phyloP scores from a whole-genome alignment of 2,888 invertebrate genomes.

The Octonoba sinensis region DNA sequence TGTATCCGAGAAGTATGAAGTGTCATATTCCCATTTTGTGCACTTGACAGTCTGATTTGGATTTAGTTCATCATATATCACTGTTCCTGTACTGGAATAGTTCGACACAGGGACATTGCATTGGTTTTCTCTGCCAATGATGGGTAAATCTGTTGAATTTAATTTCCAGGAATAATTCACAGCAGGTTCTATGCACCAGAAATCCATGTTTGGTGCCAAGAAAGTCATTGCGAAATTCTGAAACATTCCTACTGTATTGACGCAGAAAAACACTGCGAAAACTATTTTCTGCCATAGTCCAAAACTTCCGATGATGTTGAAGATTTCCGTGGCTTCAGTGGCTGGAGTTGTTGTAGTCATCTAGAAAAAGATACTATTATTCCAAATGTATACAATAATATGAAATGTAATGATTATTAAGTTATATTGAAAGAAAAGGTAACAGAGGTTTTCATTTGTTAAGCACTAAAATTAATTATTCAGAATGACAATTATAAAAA shows the following conservation, averaged over 20 bases:
- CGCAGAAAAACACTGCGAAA: conserved; percentile 23
- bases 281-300: conserved; percentile 42
- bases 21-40: conserved; percentile 77
- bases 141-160: background rate
- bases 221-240: conserved; percentile 52
- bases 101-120: background rate
- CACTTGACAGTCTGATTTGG: conserved; percentile 70
- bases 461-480: no score
- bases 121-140: background rate
- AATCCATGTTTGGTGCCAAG: conserved; percentile 44
- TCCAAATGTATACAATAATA: background rate
- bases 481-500: no score
- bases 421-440: no score
- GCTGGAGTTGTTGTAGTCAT: background rate
- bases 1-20: conserved; percentile 76
- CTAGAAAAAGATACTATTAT: no score
- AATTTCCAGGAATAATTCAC: background rate
- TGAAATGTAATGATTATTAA: no score
- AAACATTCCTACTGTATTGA: conserved; percentile 36
- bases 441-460: no score
- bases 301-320: conserved; percentile 36
- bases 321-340: conserved; percentile 16
- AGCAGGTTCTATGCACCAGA: conserved; percentile 27
- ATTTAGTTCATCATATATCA: no score
- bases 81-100: background rate